Evolutionary conservation across 1,140 invertebrate species (phyloP).

Genomic region (Littorina saxatilis): DNA sequence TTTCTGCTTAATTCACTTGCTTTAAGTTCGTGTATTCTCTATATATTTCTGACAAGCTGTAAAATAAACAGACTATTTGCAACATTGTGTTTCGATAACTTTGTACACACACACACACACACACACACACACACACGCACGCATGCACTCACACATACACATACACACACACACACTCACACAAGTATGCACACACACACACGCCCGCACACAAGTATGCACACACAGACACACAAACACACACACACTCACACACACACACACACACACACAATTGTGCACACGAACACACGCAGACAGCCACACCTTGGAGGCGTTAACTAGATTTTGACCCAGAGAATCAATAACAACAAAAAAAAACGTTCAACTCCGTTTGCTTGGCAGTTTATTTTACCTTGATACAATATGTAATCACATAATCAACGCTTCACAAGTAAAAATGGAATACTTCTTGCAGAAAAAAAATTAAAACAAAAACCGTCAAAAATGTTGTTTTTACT

Average conservation of each 20-base stretch:
- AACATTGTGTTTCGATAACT: no score
- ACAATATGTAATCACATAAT: not conserved
- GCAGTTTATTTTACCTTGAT: no score
- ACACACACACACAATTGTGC: slow-evolving; percentile 21
- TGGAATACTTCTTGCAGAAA: not conserved
- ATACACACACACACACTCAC: slow-evolving; percentile 29
- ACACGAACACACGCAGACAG: no score
- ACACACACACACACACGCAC: slow-evolving; percentile 1
- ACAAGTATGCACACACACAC: slow-evolving; percentile 5
- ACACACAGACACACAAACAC: slow-evolving; percentile 16
- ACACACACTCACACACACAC: not conserved
- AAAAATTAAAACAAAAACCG: not conserved
- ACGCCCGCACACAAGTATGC: not conserved
- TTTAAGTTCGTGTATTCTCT: no score
- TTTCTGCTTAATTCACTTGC: no score
- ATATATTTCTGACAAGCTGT: no score
- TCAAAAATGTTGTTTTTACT: no score
- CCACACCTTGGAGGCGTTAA: not conserved
- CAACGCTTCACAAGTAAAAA: not conserved
- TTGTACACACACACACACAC: not conserved
- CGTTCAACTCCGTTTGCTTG: not conserved
- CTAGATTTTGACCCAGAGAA: not conserved
- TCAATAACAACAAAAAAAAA: not conserved
- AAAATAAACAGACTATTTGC: no score
- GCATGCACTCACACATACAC: not conserved